Conservation (phyloP, 1,140 invertebrate species). For the Ceratosolen solmsi region DNA sequence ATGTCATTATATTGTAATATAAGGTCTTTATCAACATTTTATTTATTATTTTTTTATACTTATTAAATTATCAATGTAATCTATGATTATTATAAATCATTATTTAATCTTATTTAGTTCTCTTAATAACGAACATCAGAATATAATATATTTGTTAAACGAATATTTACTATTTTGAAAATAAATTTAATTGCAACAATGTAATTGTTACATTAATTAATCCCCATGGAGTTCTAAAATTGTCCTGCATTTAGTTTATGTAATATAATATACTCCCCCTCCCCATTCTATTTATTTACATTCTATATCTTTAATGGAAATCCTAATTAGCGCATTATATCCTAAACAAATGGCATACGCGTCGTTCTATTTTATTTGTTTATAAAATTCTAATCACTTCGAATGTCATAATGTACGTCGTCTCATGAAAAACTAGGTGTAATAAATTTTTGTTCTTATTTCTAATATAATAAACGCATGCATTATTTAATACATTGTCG, state of each 20-base stretch:
- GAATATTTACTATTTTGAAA: slow-evolving; percentile 54
- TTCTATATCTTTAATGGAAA: too few species aligned
- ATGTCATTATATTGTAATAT: slow-evolving; percentile 48
- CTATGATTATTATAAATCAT: slow-evolving; percentile 22
- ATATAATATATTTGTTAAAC: slow-evolving; percentile 54
- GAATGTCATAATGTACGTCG: too few species aligned
- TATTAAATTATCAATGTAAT: slow-evolving; percentile 28
- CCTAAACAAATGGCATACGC: too few species aligned
- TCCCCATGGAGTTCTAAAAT: not conserved
- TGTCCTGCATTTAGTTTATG: not conserved
- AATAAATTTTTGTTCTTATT: too few species aligned
- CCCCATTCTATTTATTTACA: not conserved
- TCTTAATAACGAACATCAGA: slow-evolving; percentile 42
- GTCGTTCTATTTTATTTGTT: too few species aligned
- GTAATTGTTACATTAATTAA: slow-evolving; percentile 15
- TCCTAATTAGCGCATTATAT: too few species aligned
- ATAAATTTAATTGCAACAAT: slow-evolving; percentile 50
- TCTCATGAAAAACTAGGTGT: too few species aligned
- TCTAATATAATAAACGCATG: too few species aligned
- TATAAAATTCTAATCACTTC: too few species aligned
- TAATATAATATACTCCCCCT: not conserved
- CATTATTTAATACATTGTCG: too few species aligned
- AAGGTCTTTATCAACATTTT: slow-evolving; percentile 30
- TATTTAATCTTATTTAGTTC: slow-evolving; percentile 30
- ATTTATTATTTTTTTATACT: slow-evolving; percentile 49